These are phyloP conservation scores for Baryphthengus martii DNA, from an alignment of 2,113 vertebrate species.

Conservation along the genomic window DNA sequence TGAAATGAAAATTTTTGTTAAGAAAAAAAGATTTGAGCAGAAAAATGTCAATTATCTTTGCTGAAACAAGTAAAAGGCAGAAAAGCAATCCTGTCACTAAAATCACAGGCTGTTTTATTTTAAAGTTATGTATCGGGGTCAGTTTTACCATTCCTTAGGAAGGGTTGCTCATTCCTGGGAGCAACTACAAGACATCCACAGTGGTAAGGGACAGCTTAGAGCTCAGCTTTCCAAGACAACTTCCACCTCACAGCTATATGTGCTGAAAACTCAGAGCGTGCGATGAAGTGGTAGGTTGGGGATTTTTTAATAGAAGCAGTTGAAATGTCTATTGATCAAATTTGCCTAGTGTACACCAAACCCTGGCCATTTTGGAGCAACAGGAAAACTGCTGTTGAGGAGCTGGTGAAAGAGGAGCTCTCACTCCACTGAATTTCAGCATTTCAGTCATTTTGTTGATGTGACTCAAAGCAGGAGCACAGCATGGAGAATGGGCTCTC, in stretches of 20 bases:
- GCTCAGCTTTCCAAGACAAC: background rate
- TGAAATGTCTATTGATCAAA: background rate
- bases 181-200: fast-evolving
- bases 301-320: background rate
- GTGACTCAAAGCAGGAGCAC: background rate
- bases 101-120: background rate
- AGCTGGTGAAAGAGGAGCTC: background rate
- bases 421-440: background rate
- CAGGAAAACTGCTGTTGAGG: fast-evolving
- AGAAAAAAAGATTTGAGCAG: background rate
- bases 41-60: background rate
- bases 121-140: background rate
- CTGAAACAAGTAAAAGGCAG: background rate
- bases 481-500: background rate
- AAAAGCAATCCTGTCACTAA: background rate
- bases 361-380: background rate
- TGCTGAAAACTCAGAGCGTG: background rate
- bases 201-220: background rate
- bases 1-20: background rate
- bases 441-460: background rate
- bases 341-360: background rate
- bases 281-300: fast-evolving
- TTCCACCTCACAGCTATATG: background rate
- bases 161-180: background rate
- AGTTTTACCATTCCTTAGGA: background rate